phyloP scores from a whole-genome alignment of 2,113 vertebrate genomes.

The Gopherus evgoodei region DNA sequence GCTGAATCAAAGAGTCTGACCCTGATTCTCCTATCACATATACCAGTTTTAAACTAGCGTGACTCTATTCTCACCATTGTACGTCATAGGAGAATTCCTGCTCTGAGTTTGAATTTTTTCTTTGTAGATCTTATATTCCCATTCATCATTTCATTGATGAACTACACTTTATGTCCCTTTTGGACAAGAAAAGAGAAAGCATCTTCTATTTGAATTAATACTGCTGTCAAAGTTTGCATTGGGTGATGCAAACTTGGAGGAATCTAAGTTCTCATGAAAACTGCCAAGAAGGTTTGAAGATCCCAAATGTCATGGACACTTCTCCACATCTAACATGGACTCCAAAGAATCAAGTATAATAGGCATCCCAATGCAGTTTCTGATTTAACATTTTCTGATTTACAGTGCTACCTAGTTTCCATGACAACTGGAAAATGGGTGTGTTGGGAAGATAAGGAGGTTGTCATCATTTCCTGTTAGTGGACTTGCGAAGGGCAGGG shows the following conservation, averaged over 20 bases:
- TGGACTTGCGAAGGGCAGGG: not conserved
- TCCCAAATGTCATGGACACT: not conserved
- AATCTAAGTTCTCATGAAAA: not conserved
- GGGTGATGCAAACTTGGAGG: not conserved
- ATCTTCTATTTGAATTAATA: not conserved
- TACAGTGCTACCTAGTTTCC: not conserved
- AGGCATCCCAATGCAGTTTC: not conserved
- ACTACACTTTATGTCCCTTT: not conserved
- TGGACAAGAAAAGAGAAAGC: not conserved
- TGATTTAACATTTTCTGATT: not conserved
- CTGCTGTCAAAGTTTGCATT: constrained; percentile 10
- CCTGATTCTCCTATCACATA: not conserved
- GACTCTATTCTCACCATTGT: not conserved
- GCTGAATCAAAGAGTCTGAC: not conserved
- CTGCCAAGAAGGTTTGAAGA: not conserved
- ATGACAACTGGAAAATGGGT: not conserved
- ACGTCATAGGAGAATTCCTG: not conserved
- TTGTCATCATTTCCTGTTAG: not conserved
- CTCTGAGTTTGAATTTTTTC: not conserved
- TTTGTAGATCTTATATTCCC: not conserved
- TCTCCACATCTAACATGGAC: fast-evolving
- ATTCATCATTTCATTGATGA: not conserved
- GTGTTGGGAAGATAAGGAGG: not conserved
- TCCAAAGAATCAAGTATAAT: not conserved
- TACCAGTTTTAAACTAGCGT: not conserved